These are phyloP conservation scores for Batillaria attramentaria DNA, from an alignment of 1,140 invertebrate genomes.

Conservation along the genomic window DNA sequence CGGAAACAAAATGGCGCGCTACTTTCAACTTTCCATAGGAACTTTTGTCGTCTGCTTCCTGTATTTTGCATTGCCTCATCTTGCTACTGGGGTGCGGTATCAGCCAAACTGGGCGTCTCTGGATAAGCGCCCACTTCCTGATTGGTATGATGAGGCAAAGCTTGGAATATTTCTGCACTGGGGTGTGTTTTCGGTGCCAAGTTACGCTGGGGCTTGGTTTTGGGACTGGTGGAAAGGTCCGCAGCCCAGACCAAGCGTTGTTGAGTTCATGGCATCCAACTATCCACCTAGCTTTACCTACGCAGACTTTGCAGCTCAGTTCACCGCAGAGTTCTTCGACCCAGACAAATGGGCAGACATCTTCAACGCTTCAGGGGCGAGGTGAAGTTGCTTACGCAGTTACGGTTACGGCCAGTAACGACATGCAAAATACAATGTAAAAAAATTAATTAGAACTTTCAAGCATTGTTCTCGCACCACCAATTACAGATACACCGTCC, in stretches of 20 bases:
- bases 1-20: too few relatives aligned
- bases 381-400: too few relatives aligned
- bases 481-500: too few relatives aligned
- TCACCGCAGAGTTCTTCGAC: constrained; percentile 65
- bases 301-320: constrained; percentile 64
- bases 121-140: constrained; percentile 69
- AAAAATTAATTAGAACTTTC: too few relatives aligned
- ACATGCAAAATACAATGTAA: too few relatives aligned
- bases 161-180: constrained; percentile 73
- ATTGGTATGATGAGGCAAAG: constrained; percentile 72
- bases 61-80: too few relatives aligned
- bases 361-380: constrained; percentile 62
- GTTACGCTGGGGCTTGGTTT: constrained; percentile 63
- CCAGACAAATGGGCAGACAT: constrained; percentile 64
- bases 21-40: too few relatives aligned
- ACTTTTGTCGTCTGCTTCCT: too few relatives aligned
- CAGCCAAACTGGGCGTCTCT: constrained; percentile 69
- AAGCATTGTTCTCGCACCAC: too few relatives aligned
- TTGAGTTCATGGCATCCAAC: constrained; percentile 63
- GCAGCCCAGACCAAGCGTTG: constrained; percentile 13
- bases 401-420: too few relatives aligned
- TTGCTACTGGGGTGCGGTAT: constrained; percentile 36
- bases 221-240: constrained; percentile 64
- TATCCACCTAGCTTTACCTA: constrained; percentile 67
- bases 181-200: constrained; percentile 72